Conservation (phyloP, 1,140 invertebrate genomes). For the Cephus cinctus region DNA sequence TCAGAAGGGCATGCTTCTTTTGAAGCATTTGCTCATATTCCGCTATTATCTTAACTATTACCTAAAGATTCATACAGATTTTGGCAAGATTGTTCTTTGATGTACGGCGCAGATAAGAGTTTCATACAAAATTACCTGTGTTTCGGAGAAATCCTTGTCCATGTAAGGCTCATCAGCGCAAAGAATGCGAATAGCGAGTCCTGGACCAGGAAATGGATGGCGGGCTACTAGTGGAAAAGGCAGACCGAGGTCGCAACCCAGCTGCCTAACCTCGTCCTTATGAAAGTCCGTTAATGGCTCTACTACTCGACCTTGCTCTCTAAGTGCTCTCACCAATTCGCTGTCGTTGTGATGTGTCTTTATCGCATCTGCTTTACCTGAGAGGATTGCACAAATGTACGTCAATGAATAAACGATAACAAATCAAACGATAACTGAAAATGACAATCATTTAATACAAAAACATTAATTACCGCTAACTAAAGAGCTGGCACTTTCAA, state of each 20-base stretch:
- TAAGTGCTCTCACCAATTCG: conserved; percentile 86
- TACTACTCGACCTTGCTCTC: conserved; percentile 84
- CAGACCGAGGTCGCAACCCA: conserved; percentile 88
- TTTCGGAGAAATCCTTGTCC: conserved; percentile 94
- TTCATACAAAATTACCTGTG: conserved; percentile 62
- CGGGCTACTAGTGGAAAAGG: conserved; percentile 84
- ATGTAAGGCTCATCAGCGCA: conserved; percentile 96
- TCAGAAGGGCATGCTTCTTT: conserved; percentile 90
- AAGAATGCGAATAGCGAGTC: conserved; percentile 91
- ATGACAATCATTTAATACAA: conserved; percentile 3
- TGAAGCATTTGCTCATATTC: conserved; percentile 90
- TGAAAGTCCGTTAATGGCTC: conserved; percentile 99
- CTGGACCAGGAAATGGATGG: conserved; percentile 97
- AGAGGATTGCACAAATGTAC: no score
- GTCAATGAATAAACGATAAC: conserved; percentile 11
- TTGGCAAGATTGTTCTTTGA: conserved; percentile 2
- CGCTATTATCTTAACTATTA: conserved; percentile 90
- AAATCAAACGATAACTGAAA: background rate
- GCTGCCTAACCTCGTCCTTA: conserved; percentile 92
- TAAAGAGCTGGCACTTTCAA: conserved; percentile 91
- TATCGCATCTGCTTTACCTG: conserved; percentile 85
- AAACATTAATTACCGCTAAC: conserved; percentile 66
- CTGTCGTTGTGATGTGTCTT: conserved; percentile 99
- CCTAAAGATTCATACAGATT: conserved; percentile 50
- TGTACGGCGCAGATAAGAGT: conserved; percentile 4